Evolutionary conservation across 2,113 vertebrate genomes (phyloP).

Genomic region (Cyanistes caeruleus): DNA sequence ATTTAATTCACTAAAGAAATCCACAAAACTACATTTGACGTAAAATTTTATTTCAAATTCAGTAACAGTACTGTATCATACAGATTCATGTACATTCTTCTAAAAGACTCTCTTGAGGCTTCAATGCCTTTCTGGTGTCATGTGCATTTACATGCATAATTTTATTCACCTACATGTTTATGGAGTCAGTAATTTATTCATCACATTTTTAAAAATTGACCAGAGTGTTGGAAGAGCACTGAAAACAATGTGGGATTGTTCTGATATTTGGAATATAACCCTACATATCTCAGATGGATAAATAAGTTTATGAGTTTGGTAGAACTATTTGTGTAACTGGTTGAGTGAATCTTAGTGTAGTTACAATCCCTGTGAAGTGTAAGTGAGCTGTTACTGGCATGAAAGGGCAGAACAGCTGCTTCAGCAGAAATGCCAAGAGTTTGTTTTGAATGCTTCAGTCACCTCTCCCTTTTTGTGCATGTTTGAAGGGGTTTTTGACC

Average conservation of each 20-base stretch:
- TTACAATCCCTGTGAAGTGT: neutral
- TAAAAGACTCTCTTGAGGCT: neutral
- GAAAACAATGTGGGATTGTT: neutral
- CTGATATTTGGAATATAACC: neutral
- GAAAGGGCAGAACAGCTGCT: neutral
- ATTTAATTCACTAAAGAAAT: neutral
- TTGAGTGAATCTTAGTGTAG: neutral
- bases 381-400: neutral
- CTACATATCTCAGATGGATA: neutral
- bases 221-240: fast-evolving
- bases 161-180: neutral
- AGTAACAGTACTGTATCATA: neutral
- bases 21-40: neutral
- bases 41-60: neutral
- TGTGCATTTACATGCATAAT: neutral
- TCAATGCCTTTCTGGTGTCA: neutral
- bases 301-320: neutral
- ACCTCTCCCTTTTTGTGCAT: neutral
- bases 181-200: neutral
- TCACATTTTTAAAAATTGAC: neutral
- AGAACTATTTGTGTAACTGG: neutral
- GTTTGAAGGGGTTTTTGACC: neutral
- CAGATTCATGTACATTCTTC: neutral
- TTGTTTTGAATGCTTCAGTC: neutral
- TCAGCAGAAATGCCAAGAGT: neutral